These are phyloP conservation scores for Drosophila incognita DNA, from an alignment of 2,888 invertebrate species.

Conservation along the genomic window DNA sequence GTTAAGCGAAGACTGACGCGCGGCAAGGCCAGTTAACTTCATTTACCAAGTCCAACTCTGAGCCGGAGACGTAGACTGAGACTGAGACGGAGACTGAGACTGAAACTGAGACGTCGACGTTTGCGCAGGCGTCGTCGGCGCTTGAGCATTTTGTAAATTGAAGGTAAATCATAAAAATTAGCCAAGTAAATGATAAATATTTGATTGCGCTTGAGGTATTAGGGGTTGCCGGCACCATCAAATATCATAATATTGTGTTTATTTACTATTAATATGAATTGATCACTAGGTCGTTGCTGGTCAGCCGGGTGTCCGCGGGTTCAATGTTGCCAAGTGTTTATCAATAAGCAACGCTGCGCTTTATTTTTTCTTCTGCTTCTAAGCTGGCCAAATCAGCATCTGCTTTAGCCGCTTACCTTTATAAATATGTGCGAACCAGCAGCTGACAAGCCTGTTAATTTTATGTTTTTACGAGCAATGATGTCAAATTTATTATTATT, in stretches of 20 bases:
- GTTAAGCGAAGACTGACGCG: conserved; percentile 73
- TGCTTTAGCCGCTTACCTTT: conserved; percentile 56
- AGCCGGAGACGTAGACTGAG: conserved; percentile 39
- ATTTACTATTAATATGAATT: conserved; percentile 67
- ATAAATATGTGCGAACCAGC: conserved; percentile 23
- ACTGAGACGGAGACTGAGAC: conserved; percentile 27
- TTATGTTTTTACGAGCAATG: conserved; percentile 73
- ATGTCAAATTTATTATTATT: conserved; percentile 78
- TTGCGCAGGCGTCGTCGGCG: conserved; percentile 16
- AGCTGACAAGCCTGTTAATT: conserved; percentile 31
- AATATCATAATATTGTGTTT: conserved; percentile 42
- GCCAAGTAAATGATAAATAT: conserved; percentile 15
- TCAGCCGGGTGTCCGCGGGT: conserved; percentile 35
- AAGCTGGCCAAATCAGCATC: conserved; percentile 31
- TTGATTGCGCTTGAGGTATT: conserved; percentile 7
- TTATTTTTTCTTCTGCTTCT: background rate
- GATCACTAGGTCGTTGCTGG: conserved; percentile 69
- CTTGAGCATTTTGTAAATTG: conserved; percentile 46
- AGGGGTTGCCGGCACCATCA: conserved; percentile 38
- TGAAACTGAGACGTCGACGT: conserved; percentile 27
- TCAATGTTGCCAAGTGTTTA: conserved; percentile 62
- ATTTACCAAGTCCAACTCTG: conserved; percentile 68
- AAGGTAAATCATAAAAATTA: conserved; percentile 44
- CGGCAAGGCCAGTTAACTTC: conserved; percentile 76
- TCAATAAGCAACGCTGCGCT: conserved; percentile 35